Percentiles rank a stretch among this genome's conserved stretches.
These are phyloP conservation scores for Wasmannia auropunctata DNA, from an alignment of 1,140 invertebrate genomes.

Conservation along the genomic window DNA sequence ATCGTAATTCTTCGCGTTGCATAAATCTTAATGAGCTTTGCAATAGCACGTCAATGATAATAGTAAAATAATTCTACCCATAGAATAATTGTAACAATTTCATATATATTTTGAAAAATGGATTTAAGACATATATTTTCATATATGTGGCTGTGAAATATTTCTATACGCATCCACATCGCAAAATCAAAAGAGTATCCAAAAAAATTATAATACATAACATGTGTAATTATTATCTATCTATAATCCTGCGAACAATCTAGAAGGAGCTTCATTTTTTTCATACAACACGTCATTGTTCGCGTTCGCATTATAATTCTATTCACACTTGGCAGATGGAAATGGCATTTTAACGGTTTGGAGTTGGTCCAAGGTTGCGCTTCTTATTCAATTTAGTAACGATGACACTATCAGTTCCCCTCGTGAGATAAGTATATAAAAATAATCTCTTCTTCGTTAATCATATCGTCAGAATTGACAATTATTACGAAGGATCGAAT, in stretches of 20 bases:
- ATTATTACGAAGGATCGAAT: not conserved
- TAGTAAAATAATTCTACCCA: not conserved
- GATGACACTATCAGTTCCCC: constrained; percentile 28
- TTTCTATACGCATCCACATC: not conserved
- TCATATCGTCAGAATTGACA: not conserved
- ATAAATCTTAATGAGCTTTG: not conserved
- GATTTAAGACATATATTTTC: constrained; percentile 13
- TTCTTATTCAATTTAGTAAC: constrained; percentile 58
- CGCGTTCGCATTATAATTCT: constrained; percentile 49
- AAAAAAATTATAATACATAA: constrained; percentile 51
- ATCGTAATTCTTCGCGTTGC: not conserved
- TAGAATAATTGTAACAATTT: constrained; percentile 2
- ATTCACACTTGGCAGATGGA: constrained; percentile 61
- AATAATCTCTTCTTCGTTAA: not conserved
- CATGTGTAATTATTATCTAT: constrained; percentile 21
- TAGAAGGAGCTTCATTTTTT: constrained; percentile 25
- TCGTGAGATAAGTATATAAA: constrained; percentile 16
- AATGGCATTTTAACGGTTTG: constrained; percentile 63
- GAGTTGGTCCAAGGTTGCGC: constrained; percentile 66
- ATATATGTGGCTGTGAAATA: constrained; percentile 21
- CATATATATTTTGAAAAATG: constrained; percentile 48
- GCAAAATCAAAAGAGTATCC: constrained; percentile 28
- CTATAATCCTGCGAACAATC: not conserved
- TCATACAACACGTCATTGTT: constrained; percentile 44
- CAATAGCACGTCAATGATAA: not conserved